Evolutionary conservation across 2,113 vertebrate species (phyloP), one percentile per base, ranked within the genome.

Genomic region (Varanus salvator): DNA sequence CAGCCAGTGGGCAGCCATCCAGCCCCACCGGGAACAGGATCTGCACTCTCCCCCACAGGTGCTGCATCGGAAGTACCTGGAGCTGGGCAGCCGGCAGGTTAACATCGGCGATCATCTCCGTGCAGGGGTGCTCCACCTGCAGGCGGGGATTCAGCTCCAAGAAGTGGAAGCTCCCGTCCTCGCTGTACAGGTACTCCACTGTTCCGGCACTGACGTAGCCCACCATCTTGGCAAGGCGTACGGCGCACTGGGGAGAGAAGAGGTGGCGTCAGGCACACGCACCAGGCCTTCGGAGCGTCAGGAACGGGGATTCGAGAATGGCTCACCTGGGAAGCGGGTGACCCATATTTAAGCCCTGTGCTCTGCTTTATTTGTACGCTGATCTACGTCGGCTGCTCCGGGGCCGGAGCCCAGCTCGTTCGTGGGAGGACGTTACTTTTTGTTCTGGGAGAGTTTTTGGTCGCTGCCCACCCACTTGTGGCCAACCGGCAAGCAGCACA

Each of bases 101-200:
- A 69, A 99, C 98, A 0, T 99, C 99, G 0, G 97, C 99, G 0
- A 99, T 98, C 99, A 99, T 99, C 93, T 99, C 99, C 0, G 99
- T 99, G 90, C 99, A 99, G 1, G 99, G 99, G 84, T 99, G 99
- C 48, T 99, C 99, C 91, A 99, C 99, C 96, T 99, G 99, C 91
- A 99, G 96, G 1, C 99, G 98, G 0, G 99, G 99, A 90, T 99
- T 99, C 92, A 99, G 96, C 97, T 99, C 99, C 86, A 99, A 93
- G 95, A 99, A 99, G 95, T 99, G 97, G 96, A 99, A 99, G 96
- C 97, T 98, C 31, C 98, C 98, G 0, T 99, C 98, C 90, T 98
- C 97, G 0, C 98, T 98, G 94, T 98, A 99, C 54, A 99, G 98
- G 92, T 99, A 99, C 71, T 99, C 99, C 0, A 99, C 98, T 0